A percentile compares a stretch with the other conserved stretches of the same genome.
Evolutionary conservation across 64 coral and sea anemone genomes (phyloP).

Genomic region (Dendrophyllia cribrosa): DNA sequence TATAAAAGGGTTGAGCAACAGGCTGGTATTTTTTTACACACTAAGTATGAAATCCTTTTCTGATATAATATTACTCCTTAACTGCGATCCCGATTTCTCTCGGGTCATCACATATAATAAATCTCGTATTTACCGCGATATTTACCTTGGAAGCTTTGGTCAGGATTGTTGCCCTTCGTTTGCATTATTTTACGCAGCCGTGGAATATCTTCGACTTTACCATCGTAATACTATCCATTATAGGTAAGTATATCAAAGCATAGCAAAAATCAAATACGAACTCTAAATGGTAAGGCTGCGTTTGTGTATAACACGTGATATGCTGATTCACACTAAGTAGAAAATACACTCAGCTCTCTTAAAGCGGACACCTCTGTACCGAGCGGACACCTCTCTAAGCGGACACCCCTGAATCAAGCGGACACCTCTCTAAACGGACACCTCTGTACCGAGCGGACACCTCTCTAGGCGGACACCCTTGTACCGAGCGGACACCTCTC

Average conservation of each 20-base stretch:
- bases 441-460: too few relatives aligned
- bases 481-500: too few relatives aligned
- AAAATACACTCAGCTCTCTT: too few relatives aligned
- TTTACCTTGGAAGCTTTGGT: constrained; percentile 82
- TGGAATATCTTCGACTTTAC: constrained; percentile 98
- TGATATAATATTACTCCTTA: constrained; percentile 39
- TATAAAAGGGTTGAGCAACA: background rate
- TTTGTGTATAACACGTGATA: too few relatives aligned
- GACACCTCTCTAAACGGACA: too few relatives aligned
- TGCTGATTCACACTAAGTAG: too few relatives aligned
- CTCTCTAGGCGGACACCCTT: too few relatives aligned
- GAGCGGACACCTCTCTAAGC: too few relatives aligned
- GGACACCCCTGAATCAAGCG: too few relatives aligned
- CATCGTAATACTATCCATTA: constrained; percentile 86
- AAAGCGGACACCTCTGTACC: too few relatives aligned
- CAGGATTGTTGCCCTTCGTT: constrained; percentile 77
- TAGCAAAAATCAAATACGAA: background rate
- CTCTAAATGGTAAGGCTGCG: background rate
- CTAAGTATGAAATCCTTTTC: background rate
- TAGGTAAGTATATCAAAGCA: constrained; percentile 62
- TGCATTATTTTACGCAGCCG: constrained; percentile 80
- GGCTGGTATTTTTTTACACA: background rate
- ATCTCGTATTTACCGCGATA: constrained; percentile 89
- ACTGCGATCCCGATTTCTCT: constrained; percentile 39
- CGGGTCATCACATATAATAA: constrained; percentile 85